phyloP scores from a whole-genome alignment of 2,888 invertebrate genomes.

The Sylvicola cinctus region DNA sequence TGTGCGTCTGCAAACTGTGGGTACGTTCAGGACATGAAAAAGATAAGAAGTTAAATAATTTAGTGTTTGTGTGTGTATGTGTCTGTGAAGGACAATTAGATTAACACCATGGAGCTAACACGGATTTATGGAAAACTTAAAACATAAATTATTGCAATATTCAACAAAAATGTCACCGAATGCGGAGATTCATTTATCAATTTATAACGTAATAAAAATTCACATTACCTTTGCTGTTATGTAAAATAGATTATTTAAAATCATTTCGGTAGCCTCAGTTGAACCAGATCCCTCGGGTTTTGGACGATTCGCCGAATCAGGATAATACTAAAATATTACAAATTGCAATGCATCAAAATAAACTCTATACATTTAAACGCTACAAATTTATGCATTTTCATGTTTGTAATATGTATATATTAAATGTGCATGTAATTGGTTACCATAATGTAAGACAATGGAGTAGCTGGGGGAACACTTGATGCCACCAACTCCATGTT shows the following conservation, averaged over 20 bases:
- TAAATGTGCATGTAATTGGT: constrained; percentile 8
- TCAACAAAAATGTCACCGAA: no score
- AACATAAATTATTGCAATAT: no score
- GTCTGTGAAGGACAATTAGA: no score
- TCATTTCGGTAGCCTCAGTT: constrained; percentile 98
- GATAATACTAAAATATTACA: constrained; percentile 42
- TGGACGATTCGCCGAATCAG: constrained; percentile 39
- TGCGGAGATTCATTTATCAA: no score
- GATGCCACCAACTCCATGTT: constrained; percentile 98
- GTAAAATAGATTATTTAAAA: constrained; percentile 95
- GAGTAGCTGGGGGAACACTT: constrained; percentile 78
- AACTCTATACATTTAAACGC: no score
- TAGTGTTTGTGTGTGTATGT: no score
- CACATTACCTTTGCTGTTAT: constrained; percentile 74
- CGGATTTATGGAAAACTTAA: no score
- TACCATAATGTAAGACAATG: constrained; percentile 69
- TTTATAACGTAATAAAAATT: no score
- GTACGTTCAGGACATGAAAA: constrained; percentile 1
- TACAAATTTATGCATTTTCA: no score
- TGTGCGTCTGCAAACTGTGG: constrained; percentile 83
- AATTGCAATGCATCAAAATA: no score
- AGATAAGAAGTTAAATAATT: no score
- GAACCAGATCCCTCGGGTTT: constrained; percentile 93
- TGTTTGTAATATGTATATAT: constrained; percentile 9
- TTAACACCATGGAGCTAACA: no score